Evolutionary conservation across 2,888 invertebrate species (phyloP).

Genomic region (Macrophya annulata): DNA sequence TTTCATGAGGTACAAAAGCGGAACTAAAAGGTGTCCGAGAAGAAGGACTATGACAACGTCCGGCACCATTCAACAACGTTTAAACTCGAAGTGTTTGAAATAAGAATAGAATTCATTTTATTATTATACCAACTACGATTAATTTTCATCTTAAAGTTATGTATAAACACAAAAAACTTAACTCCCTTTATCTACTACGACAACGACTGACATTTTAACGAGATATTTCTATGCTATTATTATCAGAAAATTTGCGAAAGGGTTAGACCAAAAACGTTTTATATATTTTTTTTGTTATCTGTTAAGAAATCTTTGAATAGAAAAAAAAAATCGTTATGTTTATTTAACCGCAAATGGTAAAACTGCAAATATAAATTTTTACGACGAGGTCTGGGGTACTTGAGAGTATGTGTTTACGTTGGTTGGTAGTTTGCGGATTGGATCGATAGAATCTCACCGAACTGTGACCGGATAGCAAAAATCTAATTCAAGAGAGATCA

Average conservation of each 20-base stretch:
- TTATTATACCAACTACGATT: conserved; percentile 10
- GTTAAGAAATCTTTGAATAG: not conserved
- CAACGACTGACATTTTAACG: conserved; percentile 15
- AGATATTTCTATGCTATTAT: conserved; percentile 13
- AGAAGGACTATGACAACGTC: conserved; percentile 32
- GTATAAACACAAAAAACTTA: not conserved
- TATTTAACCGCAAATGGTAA: not conserved
- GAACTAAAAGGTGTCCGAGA: conserved; percentile 45
- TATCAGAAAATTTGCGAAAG: not conserved
- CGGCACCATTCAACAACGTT: not conserved
- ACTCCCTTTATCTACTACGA: conserved; percentile 9
- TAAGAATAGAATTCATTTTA: not conserved
- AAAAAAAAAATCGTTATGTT: not conserved
- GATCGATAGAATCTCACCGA: conserved; percentile 15
- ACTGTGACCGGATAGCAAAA: conserved; percentile 25
- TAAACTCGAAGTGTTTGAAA: not conserved
- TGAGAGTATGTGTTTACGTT: not conserved
- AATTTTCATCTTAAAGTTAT: not conserved
- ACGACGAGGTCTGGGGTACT: not conserved
- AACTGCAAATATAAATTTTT: not conserved
- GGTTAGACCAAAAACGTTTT: not conserved
- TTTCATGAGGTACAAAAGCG: conserved; percentile 51
- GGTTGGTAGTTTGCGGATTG: not conserved
- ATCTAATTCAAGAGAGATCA: conserved; percentile 36
- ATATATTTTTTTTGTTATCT: not conserved